phyloP scores from a whole-genome alignment of 64 coral and sea anemone species.

The Catalaphyllia jardinei region DNA sequence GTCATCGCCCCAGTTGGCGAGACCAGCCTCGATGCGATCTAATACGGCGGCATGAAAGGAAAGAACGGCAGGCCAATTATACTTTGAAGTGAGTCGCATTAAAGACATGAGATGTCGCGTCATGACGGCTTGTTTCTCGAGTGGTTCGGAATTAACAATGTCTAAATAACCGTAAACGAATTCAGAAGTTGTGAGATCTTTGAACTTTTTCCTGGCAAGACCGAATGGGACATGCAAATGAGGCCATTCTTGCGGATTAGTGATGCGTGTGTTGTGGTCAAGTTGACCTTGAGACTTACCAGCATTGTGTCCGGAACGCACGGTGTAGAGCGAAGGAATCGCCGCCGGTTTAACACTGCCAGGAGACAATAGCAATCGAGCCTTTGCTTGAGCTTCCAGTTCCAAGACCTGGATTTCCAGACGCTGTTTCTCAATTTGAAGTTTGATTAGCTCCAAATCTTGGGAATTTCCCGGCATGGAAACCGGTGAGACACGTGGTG shows the following conservation, averaged over 20 bases:
- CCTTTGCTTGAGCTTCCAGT: too few relatives aligned
- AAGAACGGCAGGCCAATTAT: neutral
- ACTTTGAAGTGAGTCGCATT: neutral
- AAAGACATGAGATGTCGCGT: constrained; percentile 13
- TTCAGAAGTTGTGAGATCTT: constrained; percentile 6
- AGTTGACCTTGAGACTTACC: constrained; percentile 23
- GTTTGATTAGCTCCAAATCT: too few relatives aligned
- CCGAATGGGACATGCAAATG: too few relatives aligned
- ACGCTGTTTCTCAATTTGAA: too few relatives aligned
- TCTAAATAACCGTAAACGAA: constrained; percentile 28
- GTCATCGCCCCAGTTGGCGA: constrained; percentile 5
- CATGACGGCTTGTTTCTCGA: too few relatives aligned
- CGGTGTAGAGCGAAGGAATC: too few relatives aligned
- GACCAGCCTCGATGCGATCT: neutral
- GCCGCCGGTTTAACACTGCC: too few relatives aligned
- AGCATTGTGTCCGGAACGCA: neutral
- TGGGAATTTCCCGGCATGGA: too few relatives aligned
- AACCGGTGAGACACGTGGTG: too few relatives aligned
- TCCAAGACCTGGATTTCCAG: too few relatives aligned
- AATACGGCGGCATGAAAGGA: constrained; percentile 15
- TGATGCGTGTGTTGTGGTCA: constrained; percentile 1
- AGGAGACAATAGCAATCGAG: too few relatives aligned
- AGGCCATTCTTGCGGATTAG: constrained; percentile 30
- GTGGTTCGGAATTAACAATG: neutral
- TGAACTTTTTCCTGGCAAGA: neutral